Evolutionary conservation across 2,888 invertebrate genomes (phyloP), one percentile per base, ranked within the genome.

Genomic region (Hetaerina titia): DNA sequence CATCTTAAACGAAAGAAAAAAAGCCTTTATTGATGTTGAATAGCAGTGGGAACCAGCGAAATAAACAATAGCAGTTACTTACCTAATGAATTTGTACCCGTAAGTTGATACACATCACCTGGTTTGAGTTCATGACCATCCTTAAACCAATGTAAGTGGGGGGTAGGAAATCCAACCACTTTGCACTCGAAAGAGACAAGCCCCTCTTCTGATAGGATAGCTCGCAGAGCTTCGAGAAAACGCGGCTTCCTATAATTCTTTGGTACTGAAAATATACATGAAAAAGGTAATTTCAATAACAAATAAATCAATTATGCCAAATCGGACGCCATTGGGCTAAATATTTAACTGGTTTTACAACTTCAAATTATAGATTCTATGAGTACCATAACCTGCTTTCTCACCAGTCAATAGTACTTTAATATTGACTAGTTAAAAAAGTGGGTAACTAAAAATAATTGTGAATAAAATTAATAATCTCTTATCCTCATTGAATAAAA

Each of bases 171-270:
- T 0, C 99, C 99, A 4, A 99, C 99, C 0, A 99, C 99, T 96
- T 99, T 99, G 96, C 99, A 99, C 96, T 99, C 99, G 96, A 99
- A 99, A 0, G 99, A 99, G 0, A 99, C 99, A 64, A 99, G 97
- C 0, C 99, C 99, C 97, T 99, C 99, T 96, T 99, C 99, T 0
- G 99, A 99, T 89, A 99, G 97, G 89, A 99, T 98, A 15, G 99
- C 99, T 96, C 98, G 98, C 17, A 99, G 97, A 96, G 98, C 98
- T 96, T 99, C 99, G 98, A 99, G 98, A 96, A 99, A 99, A 95
- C 98, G 97, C 1, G 99, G 99, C 96, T 98, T 98, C 96, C 99
- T 97, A 96, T 98, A 99, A 96, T 99, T 99, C 97, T 98, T 98
- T 87, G 99, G 99, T 96, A 98, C 98, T 98, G 97, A n/a, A 97